Percentiles rank a stretch among this genome's conserved stretches.
phyloP scores from a whole-genome alignment of 2,113 vertebrate genomes.

The Rallus limicola region DNA sequence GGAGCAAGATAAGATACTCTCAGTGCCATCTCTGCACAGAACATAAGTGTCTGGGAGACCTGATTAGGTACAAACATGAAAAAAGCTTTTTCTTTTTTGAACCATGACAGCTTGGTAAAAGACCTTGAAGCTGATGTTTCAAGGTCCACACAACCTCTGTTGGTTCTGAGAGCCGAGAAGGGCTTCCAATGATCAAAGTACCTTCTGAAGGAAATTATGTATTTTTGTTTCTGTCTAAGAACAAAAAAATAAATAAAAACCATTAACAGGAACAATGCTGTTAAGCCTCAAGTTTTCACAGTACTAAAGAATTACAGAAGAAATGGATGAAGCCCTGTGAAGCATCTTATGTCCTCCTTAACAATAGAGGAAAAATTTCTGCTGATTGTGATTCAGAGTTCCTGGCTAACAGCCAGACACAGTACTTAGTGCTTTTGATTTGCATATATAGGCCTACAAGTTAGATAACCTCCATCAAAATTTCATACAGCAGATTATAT shows the following conservation, averaged over 20 bases:
- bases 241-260: background rate
- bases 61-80: background rate
- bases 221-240: background rate
- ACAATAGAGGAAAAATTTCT: background rate
- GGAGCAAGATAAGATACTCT: background rate
- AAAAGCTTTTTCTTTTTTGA: background rate
- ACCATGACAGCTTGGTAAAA: background rate
- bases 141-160: background rate
- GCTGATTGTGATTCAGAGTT: constrained; percentile 23
- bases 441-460: constrained; percentile 1
- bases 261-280: background rate
- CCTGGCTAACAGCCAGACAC: constrained; percentile 11
- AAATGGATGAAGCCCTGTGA: background rate
- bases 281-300: background rate
- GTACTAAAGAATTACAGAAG: background rate
- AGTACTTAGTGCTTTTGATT: background rate
- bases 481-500: background rate
- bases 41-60: background rate
- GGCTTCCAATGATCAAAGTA: background rate
- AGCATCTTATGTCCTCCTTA: background rate
- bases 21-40: background rate
- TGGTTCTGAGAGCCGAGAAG: background rate
- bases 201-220: background rate
- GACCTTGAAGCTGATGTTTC: background rate
- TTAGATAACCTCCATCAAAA: constrained; percentile 26